These are phyloP conservation scores for Seladonia tumulorum DNA, from an alignment of 2,888 invertebrate species.

Conservation along the genomic window DNA sequence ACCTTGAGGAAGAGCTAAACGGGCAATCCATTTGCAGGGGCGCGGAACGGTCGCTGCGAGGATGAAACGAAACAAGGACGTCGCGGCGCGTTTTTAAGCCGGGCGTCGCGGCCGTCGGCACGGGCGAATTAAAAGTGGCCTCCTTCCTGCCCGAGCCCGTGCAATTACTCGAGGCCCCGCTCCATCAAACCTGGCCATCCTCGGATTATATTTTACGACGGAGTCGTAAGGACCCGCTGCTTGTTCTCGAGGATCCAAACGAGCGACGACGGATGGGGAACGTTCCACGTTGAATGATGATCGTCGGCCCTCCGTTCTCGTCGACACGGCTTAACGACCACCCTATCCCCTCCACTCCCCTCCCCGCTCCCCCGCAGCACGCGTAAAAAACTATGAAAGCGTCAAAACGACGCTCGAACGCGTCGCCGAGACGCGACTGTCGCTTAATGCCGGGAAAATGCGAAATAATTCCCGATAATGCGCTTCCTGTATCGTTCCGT, in stretches of 20 bases:
- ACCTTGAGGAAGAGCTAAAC: constrained; percentile 4
- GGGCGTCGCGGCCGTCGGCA: not conserved
- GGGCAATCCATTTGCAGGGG: not conserved
- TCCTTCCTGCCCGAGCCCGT: not conserved
- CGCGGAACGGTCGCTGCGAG: not conserved
- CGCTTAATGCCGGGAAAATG: constrained; percentile 36
- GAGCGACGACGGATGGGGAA: constrained; percentile 29
- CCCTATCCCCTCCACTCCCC: not conserved
- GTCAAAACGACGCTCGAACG: constrained; percentile 42
- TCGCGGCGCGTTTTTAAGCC: not conserved
- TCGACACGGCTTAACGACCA: constrained; percentile 51
- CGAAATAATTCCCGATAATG: not conserved
- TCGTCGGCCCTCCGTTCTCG: constrained; percentile 14
- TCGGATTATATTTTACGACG: constrained; percentile 43
- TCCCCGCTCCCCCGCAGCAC: not conserved
- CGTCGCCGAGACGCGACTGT: not conserved
- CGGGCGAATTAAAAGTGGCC: constrained; percentile 4
- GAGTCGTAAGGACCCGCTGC: constrained; percentile 35
- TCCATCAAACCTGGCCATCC: constrained; percentile 6
- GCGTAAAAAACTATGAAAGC: constrained; percentile 26
- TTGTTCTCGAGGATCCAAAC: constrained; percentile 53
- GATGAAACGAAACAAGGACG: constrained; percentile 9
- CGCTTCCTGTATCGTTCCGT: not conserved
- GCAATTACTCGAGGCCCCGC: constrained; percentile 18
- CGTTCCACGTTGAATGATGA: not conserved